Evolutionary conservation across 2,113 vertebrate genomes (phyloP).

Genomic region (Polyodon spathula): DNA sequence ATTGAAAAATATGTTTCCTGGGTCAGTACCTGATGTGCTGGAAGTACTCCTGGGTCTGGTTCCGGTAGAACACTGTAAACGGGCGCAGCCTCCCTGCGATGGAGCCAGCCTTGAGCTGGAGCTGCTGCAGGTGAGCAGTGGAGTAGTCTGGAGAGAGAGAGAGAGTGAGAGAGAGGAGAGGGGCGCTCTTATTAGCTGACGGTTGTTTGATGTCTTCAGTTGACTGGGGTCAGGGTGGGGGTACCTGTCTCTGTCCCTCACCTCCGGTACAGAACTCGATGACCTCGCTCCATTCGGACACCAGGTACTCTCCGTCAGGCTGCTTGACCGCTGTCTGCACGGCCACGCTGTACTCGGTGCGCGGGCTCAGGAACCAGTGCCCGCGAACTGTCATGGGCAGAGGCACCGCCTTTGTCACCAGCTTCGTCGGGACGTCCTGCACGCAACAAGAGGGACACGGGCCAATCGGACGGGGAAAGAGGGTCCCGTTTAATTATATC

Average conservation of each 20-base stretch:
- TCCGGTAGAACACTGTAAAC: slow-evolving; percentile 86
- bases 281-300: slow-evolving; percentile 90
- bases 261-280: slow-evolving; percentile 89
- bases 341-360: slow-evolving; percentile 83
- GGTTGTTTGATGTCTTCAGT: too few relatives aligned
- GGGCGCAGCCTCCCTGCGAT: slow-evolving; percentile 78
- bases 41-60: slow-evolving; percentile 86
- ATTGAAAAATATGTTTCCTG: too few relatives aligned
- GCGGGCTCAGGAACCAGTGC: slow-evolving; percentile 91
- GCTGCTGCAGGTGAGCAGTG: slow-evolving; percentile 81
- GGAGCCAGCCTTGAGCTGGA: slow-evolving; percentile 79
- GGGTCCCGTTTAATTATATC: too few relatives aligned
- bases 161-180: too few relatives aligned
- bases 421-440: slow-evolving; percentile 88
- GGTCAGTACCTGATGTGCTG: slow-evolving; percentile 80
- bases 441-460: too few relatives aligned
- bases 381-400: slow-evolving; percentile 87
- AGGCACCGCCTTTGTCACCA: slow-evolving; percentile 83
- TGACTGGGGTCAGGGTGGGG: too few relatives aligned
- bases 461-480: too few relatives aligned
- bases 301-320: slow-evolving; percentile 80
- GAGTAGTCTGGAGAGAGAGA: slow-evolving; percentile 69
- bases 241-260: slow-evolving; percentile 36
- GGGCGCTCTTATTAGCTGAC: too few relatives aligned
- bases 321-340: slow-evolving; percentile 84